Evolutionary conservation across 1,140 invertebrate genomes (phyloP).

Genomic region (Chironomus tepperi): DNA sequence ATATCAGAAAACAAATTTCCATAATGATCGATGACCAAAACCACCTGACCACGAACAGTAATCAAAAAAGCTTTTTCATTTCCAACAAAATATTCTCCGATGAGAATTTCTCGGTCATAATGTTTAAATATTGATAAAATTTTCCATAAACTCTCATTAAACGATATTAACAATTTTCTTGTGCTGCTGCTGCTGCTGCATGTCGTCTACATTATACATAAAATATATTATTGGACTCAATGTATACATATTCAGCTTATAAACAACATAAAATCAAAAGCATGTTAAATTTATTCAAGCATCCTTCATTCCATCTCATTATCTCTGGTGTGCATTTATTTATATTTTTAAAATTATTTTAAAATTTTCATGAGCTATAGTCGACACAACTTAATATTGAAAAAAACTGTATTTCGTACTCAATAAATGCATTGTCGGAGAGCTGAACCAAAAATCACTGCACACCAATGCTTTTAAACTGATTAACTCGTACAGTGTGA

Average conservation of each 20-base stretch:
- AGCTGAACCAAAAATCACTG: neutral
- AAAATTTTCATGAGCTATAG: too few species aligned
- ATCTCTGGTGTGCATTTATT: too few species aligned
- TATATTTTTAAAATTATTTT: too few species aligned
- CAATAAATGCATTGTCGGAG: too few species aligned
- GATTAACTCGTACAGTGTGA: neutral
- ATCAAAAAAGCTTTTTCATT: too few species aligned
- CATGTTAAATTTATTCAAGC: conserved; percentile 1
- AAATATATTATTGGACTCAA: neutral
- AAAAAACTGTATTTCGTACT: too few species aligned
- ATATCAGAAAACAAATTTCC: too few species aligned
- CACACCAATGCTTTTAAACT: neutral
- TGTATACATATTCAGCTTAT: neutral
- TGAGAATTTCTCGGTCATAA: neutral
- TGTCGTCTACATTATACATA: neutral
- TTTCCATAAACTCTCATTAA: neutral
- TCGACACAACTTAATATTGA: too few species aligned
- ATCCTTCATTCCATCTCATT: neutral
- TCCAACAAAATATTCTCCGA: neutral
- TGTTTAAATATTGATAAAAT: conserved; percentile 15
- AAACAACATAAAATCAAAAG: neutral
- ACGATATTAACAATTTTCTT: neutral
- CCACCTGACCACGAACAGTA: too few species aligned
- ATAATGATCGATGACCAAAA: too few species aligned
- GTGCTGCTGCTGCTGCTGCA: neutral